phyloP scores from a whole-genome alignment of 92 coral and sea anemone species.

The Diadumene lineata region DNA sequence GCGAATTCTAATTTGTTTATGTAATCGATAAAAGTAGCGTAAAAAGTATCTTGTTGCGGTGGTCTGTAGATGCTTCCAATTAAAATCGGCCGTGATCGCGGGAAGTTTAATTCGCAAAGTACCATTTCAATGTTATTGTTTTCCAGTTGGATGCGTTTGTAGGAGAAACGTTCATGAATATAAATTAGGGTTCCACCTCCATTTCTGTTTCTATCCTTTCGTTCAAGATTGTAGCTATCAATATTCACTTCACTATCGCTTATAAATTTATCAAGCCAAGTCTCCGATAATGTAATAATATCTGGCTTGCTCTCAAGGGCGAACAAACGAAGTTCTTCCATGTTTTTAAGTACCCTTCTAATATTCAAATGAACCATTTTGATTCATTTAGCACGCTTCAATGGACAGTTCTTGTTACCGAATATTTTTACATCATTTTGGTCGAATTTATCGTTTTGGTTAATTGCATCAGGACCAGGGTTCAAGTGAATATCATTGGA shows the following conservation, averaged over 20 bases:
- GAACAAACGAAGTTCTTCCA: constrained; percentile 41
- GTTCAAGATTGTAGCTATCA: constrained; percentile 28
- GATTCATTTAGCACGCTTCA: constrained; percentile 42
- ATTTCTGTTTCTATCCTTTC: constrained; percentile 27
- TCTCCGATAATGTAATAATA: constrained; percentile 18
- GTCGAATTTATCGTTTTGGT: background rate
- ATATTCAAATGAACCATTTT: constrained; percentile 49
- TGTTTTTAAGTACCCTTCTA: constrained; percentile 35
- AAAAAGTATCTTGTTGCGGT: constrained; percentile 5
- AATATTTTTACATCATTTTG: constrained; percentile 6
- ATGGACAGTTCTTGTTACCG: constrained; percentile 13
- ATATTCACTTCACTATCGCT: constrained; percentile 27
- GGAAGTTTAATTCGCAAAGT: constrained; percentile 9
- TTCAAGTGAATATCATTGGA: constrained; percentile 26
- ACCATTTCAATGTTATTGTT: constrained; percentile 18
- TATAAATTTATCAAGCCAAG: constrained; percentile 40
- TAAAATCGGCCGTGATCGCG: constrained; percentile 12
- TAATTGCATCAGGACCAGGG: constrained; percentile 36
- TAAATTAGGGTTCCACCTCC: constrained; percentile 25
- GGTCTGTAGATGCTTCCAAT: constrained; percentile 32
- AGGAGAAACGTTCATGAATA: constrained; percentile 22
- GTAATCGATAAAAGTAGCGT: background rate
- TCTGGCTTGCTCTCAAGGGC: constrained; percentile 22
- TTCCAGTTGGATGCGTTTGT: constrained; percentile 2
- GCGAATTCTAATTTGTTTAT: constrained; percentile 4